Evolutionary conservation across 2,888 invertebrate species (phyloP), one percentile per base, ranked within the genome.

Genomic region (Phengaris arion): DNA sequence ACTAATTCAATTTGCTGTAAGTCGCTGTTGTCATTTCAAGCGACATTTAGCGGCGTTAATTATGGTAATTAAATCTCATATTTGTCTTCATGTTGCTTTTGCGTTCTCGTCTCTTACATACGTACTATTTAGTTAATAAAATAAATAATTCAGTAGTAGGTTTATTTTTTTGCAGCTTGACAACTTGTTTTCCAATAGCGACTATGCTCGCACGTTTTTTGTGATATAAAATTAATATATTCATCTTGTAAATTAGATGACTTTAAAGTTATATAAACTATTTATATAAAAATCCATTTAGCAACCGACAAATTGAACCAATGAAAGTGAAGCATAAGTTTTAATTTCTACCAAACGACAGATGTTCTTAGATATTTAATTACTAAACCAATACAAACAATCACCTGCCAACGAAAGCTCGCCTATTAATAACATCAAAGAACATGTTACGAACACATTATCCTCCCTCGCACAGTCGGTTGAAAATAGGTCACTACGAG

Each of bases 321-420:
- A 6, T 35, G 64, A 45, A 64, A 35, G 0, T 45, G 12, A 64
- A 6, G 12, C 35, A 13, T 45, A 13, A 64, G 35, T 55, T 55
- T 12, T 35, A 64, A 45, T 45, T 12, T 35, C 12, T 13, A 64
- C 35, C 13, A 45, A 64, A 13, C 35, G 59, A 64, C 59, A 64
- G 59, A 64, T 64, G 64, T 64, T 64, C 13, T 64, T 45, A 64
- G 35, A 6, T 13, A 64, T 64, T 64, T 35, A 64, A 64, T 64
- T 64, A 64, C 64, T 35, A 64, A 22, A 59, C 59, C 10, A 59
- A 64, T 45, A 64, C 64, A 64, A 35, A 64, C 59, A 64, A 64
- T 12, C 4, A 5, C 10, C 35, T 45, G 35, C 35, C 64, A 35
- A 64, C 64, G 12, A 6, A 52, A 9, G 12, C 64, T 35, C 22